Conservation (phyloP, 2,888 invertebrate genomes). For the Cryptocephalus moraei region DNA sequence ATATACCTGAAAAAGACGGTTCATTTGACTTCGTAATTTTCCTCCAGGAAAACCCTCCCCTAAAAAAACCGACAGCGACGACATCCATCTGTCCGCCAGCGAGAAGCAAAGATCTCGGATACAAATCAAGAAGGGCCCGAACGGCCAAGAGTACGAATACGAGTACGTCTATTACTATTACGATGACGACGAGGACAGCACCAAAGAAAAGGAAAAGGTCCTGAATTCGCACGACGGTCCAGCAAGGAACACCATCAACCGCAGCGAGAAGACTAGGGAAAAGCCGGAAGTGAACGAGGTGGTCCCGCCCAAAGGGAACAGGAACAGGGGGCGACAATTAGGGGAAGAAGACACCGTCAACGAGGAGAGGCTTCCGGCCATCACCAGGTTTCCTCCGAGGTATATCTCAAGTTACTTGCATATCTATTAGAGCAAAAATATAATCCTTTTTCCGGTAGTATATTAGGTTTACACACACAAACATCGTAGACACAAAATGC, state of each 20-base stretch:
- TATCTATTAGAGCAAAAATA: too few relatives aligned
- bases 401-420: slow-evolving; percentile 1
- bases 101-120: slow-evolving; percentile 62
- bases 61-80: slow-evolving; percentile 21
- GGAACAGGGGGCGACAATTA: slow-evolving; percentile 27
- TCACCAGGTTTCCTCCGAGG: slow-evolving; percentile 51
- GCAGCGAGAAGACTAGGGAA: slow-evolving; percentile 18
- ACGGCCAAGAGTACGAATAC: slow-evolving; percentile 84
- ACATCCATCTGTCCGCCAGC: slow-evolving; percentile 43
- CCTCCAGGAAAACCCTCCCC: slow-evolving; percentile 27
- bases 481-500: too few relatives aligned
- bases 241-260: slow-evolving; percentile 40
- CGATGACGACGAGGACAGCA: slow-evolving; percentile 55
- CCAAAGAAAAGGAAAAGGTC: slow-evolving; percentile 25
- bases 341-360: slow-evolving; percentile 44
- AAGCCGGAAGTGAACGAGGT: slow-evolving; percentile 60
- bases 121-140: slow-evolving; percentile 79
- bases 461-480: too few relatives aligned
- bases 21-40: too few relatives aligned
- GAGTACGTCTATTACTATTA: slow-evolving; percentile 88
- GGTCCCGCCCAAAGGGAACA: slow-evolving; percentile 36
- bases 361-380: slow-evolving; percentile 62
- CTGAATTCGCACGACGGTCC: slow-evolving; percentile 53
- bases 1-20: too few relatives aligned
- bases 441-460: too few relatives aligned